A percentile compares a stretch with the other conserved stretches of the same genome.
Conservation (phyloP, 2,888 invertebrate species). For the Aethes cnicana region DNA sequence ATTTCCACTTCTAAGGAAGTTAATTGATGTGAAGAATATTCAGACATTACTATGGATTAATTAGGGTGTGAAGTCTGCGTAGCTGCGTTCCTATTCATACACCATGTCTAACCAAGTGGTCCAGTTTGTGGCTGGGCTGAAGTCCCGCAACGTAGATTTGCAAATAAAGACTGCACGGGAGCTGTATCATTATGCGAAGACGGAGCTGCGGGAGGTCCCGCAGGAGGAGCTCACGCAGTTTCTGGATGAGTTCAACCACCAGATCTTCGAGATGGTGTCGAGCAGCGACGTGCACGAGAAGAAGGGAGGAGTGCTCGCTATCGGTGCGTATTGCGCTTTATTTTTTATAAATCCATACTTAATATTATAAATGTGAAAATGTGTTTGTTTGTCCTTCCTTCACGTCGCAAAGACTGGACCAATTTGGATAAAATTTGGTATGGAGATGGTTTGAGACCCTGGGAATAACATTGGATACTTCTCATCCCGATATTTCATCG, state of each 20-base stretch:
- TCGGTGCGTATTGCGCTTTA: conserved; percentile 80
- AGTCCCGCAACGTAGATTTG: conserved; percentile 92
- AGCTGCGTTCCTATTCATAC: conserved; percentile 33
- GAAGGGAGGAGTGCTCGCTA: conserved; percentile 97
- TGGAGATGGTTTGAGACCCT: too few relatives aligned
- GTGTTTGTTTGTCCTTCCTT: too few relatives aligned
- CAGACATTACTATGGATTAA: conserved; percentile 8
- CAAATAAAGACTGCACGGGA: conserved; percentile 94
- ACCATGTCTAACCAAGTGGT: conserved; percentile 84
- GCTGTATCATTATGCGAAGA: conserved; percentile 94
- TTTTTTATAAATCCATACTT: not conserved
- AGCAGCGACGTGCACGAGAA: conserved; percentile 96
- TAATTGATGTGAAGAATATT: not conserved
- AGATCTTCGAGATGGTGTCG: conserved; percentile 97
- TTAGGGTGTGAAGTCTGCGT: conserved; percentile 3
- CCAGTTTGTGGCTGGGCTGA: conserved; percentile 92
- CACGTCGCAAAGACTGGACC: too few relatives aligned
- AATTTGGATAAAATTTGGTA: too few relatives aligned
- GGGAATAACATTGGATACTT: too few relatives aligned
- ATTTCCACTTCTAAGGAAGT: too few relatives aligned
- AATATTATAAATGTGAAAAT: too few relatives aligned
- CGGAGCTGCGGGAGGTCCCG: conserved; percentile 93
- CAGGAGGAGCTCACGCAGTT: conserved; percentile 95
- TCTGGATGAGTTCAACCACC: conserved; percentile 96
- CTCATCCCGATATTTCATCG: too few relatives aligned